phyloP scores from a whole-genome alignment of 2,113 vertebrate species.

The Sinocyclocheilus rhinocerous region DNA sequence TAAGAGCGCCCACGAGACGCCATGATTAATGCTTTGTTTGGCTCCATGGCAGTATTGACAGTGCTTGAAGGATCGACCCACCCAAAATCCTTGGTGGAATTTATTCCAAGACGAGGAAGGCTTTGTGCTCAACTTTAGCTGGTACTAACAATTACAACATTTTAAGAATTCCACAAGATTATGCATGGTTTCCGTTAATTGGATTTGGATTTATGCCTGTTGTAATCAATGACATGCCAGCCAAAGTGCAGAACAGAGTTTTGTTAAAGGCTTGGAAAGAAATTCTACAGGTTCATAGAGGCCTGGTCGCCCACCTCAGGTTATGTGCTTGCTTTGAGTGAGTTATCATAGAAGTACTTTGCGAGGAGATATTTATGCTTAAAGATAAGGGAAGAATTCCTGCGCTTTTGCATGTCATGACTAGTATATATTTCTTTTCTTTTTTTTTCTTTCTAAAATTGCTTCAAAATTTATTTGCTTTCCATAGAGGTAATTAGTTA shows the following conservation, averaged over 20 bases:
- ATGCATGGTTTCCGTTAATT: not conserved
- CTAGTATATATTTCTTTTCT: not conserved
- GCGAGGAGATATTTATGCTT: not conserved
- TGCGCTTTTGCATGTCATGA: not conserved
- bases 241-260: not conserved
- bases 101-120: not conserved
- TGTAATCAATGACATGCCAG: not conserved
- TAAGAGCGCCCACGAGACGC: constrained; percentile 26
- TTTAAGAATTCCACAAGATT: constrained; percentile 12
- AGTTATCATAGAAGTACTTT: not conserved
- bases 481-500: not conserved
- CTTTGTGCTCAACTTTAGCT: not conserved
- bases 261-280: not conserved
- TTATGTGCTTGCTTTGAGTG: not conserved
- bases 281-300: constrained; percentile 15
- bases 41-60: not conserved
- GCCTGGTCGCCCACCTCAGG: not conserved
- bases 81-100: not conserved
- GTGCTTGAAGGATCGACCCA: not conserved
- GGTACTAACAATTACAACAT: not conserved
- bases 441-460: not conserved
- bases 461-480: not conserved
- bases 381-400: not conserved
- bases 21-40: constrained; percentile 35
- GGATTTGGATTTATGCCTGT: not conserved